These are phyloP conservation scores for Palythoa grandis DNA, from an alignment of 92 coral and sea anemone species.

Conservation along the genomic window DNA sequence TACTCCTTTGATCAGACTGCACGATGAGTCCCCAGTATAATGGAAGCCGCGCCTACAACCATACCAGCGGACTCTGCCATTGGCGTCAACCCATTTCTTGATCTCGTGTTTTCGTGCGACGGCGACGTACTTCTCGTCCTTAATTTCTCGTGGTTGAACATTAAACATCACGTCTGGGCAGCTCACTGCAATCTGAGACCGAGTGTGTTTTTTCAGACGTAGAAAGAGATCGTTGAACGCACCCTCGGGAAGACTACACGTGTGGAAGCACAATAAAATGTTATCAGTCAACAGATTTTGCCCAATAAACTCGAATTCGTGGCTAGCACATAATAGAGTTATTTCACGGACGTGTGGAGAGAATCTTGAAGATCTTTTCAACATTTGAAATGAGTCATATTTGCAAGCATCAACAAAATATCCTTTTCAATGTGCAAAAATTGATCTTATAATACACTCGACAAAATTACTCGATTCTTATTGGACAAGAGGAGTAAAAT, in stretches of 20 bases:
- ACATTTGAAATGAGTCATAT: too few species aligned
- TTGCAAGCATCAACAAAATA: too few species aligned
- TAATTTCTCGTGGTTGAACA: conserved; percentile 56
- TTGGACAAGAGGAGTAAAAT: too few species aligned
- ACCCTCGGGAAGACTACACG: conserved; percentile 74
- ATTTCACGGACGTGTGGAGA: too few species aligned
- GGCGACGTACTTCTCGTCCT: conserved; percentile 60
- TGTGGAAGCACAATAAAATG: background rate
- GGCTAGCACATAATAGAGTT: too few species aligned
- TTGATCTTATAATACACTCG: too few species aligned
- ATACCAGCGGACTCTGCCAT: conserved; percentile 95
- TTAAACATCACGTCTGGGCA: conserved; percentile 99
- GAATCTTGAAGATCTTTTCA: too few species aligned
- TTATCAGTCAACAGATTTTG: too few species aligned
- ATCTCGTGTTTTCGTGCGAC: conserved; percentile 82
- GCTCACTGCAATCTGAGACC: conserved; percentile 71
- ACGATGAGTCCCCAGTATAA: conserved; percentile 46
- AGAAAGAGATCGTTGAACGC: conserved; percentile 87
- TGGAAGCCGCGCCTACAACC: conserved; percentile 90
- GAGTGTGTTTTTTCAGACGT: conserved; percentile 68
- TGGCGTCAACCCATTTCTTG: conserved; percentile 88
- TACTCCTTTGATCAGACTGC: conserved; percentile 66
- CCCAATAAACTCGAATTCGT: background rate
- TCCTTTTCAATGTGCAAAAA: too few species aligned
- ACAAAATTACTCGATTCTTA: too few species aligned